These are phyloP conservation scores for Megalops cyprinoides DNA, from an alignment of 2,797 vertebrate genomes.

Conservation along the genomic window DNA sequence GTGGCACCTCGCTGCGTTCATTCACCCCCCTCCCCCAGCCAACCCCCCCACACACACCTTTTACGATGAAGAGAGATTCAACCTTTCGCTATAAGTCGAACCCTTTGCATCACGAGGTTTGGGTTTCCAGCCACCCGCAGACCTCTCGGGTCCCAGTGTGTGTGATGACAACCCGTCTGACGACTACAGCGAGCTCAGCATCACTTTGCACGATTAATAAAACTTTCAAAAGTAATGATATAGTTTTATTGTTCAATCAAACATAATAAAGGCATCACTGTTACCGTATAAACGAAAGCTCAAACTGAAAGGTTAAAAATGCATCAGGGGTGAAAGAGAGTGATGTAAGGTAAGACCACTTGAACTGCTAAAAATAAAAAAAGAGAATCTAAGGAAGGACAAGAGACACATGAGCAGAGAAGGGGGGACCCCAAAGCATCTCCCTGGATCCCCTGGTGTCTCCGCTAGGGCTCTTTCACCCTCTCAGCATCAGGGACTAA, in stretches of 20 bases:
- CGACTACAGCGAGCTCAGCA: too few relatives aligned
- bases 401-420: background rate
- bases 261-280: constrained; percentile 25
- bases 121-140: too few relatives aligned
- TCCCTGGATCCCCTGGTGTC: background rate
- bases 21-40: too few relatives aligned
- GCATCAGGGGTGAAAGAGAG: constrained; percentile 7
- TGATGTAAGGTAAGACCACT: constrained; percentile 32
- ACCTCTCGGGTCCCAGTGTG: too few relatives aligned
- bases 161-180: too few relatives aligned
- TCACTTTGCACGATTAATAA: background rate
- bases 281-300: constrained; percentile 22
- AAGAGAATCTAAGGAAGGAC: background rate
- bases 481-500: too few relatives aligned
- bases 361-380: constrained; percentile 10
- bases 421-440: background rate
- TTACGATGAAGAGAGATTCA: background rate
- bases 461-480: too few relatives aligned
- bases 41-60: too few relatives aligned
- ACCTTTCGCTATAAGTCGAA: background rate
- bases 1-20: too few relatives aligned
- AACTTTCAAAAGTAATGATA: background rate
- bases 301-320: constrained; percentile 11
- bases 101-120: too few relatives aligned
- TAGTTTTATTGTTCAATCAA: constrained; percentile 19